Base-by-base conservation (phyloP, 1,140 invertebrate species). In the Drosophila virilis region DNA sequence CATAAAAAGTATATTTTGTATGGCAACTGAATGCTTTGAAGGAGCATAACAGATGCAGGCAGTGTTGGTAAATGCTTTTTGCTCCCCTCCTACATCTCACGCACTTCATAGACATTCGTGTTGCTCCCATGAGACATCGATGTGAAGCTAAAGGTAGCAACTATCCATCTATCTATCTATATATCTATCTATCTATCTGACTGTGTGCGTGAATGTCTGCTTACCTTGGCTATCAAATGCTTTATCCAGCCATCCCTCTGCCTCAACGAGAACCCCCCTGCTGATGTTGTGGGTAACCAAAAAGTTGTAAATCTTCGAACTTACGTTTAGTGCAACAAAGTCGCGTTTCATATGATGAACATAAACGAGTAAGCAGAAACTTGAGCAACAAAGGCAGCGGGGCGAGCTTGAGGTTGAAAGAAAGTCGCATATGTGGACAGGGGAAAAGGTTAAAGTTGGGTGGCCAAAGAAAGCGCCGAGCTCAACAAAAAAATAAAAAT, bases 311-410 rank as follows among this genome's bases (percentile, higher is more conserved):
- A 88, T 83, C 76, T 75, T 43, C 80, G 8, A 69, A 88, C 67
- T 88, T 78, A 73, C 60, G 78, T 78, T 89, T 83, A 80, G 84
- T 88, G 83, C 83, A 89, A 88, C 83, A 88, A 89, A 77, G 84
- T 88, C 76, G 83, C 83, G 62, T 71, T 77, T 83, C 84, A 70
- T 77, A 77, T 83, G 77, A 79, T 48, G 67, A 81, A 80, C 77
- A 77, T 89, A 83, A 88, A 82, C 77, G 74, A 60, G 62, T 48
- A 48, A 80, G 78, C 78, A 81, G 33, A 37, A 64, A 60, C 52
- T 51, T 58, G 35, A 59, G 38, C 9, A 45, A 28, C 22, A 28
- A 28, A 28, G 22, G n/a, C 17, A 15, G 12, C 15, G 6, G 8
- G 28, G 28, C 6, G n/a, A n/a, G 17, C 6, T 9, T 40, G 28